A percentile compares a stretch with the other conserved stretches of the same genome.
phyloP scores from a whole-genome alignment of 2,113 vertebrate genomes.

The Pedetes capensis region DNA sequence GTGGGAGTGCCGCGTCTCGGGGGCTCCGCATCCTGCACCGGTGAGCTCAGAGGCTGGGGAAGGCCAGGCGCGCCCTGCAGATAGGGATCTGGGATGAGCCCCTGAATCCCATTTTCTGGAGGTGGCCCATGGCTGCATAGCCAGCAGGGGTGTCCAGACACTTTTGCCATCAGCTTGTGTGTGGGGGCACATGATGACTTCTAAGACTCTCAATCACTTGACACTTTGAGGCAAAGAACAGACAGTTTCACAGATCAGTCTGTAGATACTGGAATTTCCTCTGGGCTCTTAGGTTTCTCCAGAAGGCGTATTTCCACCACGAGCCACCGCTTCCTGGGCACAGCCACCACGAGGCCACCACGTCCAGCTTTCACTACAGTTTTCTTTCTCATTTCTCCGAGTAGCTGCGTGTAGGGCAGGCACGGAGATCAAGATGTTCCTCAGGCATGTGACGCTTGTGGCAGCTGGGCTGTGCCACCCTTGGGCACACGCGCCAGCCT shows the following conservation, averaged over 20 bases:
- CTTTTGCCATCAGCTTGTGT: background rate
- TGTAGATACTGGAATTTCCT: background rate
- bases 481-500: background rate
- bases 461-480: background rate
- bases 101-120: background rate
- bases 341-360: background rate
- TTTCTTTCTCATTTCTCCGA: background rate
- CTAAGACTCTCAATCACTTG: background rate
- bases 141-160: background rate
- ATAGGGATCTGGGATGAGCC: background rate
- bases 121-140: background rate
- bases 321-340: background rate
- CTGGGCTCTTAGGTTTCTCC: background rate
- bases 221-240: background rate
- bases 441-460: background rate
- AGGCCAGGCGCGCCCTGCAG: background rate
- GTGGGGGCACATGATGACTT: background rate
- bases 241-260: background rate
- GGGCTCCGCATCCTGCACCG: background rate
- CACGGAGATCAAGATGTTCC: background rate
- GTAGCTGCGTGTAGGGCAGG: accelerated
- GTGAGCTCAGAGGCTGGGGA: background rate
- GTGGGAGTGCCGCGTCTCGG: no score
- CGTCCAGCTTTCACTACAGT: background rate
- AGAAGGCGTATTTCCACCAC: background rate